phyloP scores from a whole-genome alignment of 2,113 vertebrate species.

The Formicarius rufipectus region DNA sequence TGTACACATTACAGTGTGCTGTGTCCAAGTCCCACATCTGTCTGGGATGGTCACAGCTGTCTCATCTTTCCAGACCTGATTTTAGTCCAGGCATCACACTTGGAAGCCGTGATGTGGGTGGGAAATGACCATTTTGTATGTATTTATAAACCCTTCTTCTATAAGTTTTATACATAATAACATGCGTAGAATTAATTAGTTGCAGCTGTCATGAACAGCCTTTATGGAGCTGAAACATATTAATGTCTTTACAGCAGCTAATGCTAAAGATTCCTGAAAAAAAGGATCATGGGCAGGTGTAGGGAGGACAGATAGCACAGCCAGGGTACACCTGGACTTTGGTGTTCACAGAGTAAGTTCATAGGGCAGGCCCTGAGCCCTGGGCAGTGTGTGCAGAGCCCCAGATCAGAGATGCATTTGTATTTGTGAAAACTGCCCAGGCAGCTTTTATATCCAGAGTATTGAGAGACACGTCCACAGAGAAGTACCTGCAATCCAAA shows the following conservation, averaged over 20 bases:
- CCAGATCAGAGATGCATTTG: neutral
- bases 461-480: fast-evolving
- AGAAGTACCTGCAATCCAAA: neutral
- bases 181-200: neutral
- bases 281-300: neutral
- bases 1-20: fast-evolving
- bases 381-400: neutral
- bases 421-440: neutral
- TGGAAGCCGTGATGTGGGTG: neutral
- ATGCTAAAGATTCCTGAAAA: neutral
- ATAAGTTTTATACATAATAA: neutral
- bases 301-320: neutral
- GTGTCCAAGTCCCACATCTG: fast-evolving
- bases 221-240: neutral
- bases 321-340: neutral
- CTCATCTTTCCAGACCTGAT: neutral
- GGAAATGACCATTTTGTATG: neutral
- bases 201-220: neutral
- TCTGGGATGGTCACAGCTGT: neutral
- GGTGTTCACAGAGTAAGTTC: neutral
- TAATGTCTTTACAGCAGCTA: neutral
- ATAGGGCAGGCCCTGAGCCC: neutral
- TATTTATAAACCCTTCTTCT: neutral
- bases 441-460: neutral
- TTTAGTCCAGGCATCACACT: neutral